phyloP scores from a whole-genome alignment of 2,888 invertebrate species.

The Smittia sp. region DNA sequence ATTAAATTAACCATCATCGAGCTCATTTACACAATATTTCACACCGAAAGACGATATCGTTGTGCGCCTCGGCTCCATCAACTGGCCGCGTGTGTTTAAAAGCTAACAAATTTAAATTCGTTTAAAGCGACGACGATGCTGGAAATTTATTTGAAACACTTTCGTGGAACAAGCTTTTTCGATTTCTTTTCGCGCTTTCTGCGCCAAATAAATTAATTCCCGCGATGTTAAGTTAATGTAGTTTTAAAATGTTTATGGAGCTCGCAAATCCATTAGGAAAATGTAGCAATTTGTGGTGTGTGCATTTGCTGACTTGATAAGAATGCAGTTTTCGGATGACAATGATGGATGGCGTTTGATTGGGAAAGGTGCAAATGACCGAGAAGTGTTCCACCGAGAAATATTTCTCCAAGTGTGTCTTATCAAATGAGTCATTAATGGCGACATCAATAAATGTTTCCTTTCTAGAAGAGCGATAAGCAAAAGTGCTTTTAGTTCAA shows the following conservation, averaged over 20 bases:
- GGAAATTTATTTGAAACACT: conserved; percentile 1
- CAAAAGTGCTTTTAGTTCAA: conserved; percentile 23
- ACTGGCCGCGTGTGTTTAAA: background rate
- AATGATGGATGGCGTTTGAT: conserved; percentile 34
- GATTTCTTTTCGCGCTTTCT: conserved; percentile 30
- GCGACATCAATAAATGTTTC: background rate
- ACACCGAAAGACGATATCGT: conserved; percentile 16
- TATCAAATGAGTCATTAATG: conserved; percentile 22
- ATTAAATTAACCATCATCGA: conserved; percentile 21
- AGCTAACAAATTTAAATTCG: background rate
- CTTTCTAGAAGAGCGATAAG: background rate
- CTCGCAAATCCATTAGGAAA: conserved; percentile 27
- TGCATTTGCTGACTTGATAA: conserved; percentile 8
- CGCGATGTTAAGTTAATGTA: conserved; percentile 37
- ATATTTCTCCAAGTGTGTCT: background rate
- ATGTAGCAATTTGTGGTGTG: conserved; percentile 32
- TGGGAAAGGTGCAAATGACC: conserved; percentile 5
- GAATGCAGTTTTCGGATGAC: conserved; percentile 33
- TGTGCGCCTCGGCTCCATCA: background rate
- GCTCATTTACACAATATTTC: conserved; percentile 21
- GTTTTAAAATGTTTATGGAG: conserved; percentile 36
- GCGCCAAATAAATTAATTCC: conserved; percentile 35
- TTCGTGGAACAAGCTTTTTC: conserved; percentile 28
- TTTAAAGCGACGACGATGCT: background rate
- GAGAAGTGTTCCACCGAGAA: background rate